Base-by-base conservation (phyloP, 1,140 invertebrate genomes). In the Hylyphantes graminicola region DNA sequence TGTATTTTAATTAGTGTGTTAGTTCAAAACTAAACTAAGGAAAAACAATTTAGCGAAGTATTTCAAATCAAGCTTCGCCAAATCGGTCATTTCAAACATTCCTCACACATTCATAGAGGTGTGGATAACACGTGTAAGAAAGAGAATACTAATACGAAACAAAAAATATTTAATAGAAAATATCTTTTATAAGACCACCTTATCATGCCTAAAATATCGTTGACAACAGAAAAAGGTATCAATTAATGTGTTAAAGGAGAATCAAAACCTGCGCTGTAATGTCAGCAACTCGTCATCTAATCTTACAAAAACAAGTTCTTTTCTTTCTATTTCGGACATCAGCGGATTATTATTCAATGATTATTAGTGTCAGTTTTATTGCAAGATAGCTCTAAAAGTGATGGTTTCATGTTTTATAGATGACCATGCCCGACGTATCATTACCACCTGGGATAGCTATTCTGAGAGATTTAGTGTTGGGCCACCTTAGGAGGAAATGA, bases 331-430 rank as follows among this genome's bases (percentile, higher is more conserved):
- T 70, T 19, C 64, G 35, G 68, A 53, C 53, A 54, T 64, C 50
- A 19, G 11, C 57, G 54, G 55, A 81, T 81, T 73, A 81, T 81
- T 73, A 81, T 81, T 72, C 79, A 72, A 73, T 73, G 67, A 81
- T 59, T 81, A 81, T 81, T 73, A 81, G 79, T 81, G 79, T 81
- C 79, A 81, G 67, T 73, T 51, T 19, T 78, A 78, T 78, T 78
- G 55, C 55, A 50, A 76, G 79, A 63, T 80, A 67, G 72, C 64
- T 21, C 51, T 65, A 80, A 70, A 80, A 80, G 79, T 72, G 79
- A 81, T 73, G 79, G 79, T 81, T 81, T 81, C 79, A 73, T 73
- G 59, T 81, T 81, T 81, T 51, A 55, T 57, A 63, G 79, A 81
- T 81, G 79, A 81, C 79, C 68, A 81, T 57, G 10, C 63, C 53